Base-by-base conservation (phyloP, 2,113 vertebrate genomes). In the Serilophus lunatus region DNA sequence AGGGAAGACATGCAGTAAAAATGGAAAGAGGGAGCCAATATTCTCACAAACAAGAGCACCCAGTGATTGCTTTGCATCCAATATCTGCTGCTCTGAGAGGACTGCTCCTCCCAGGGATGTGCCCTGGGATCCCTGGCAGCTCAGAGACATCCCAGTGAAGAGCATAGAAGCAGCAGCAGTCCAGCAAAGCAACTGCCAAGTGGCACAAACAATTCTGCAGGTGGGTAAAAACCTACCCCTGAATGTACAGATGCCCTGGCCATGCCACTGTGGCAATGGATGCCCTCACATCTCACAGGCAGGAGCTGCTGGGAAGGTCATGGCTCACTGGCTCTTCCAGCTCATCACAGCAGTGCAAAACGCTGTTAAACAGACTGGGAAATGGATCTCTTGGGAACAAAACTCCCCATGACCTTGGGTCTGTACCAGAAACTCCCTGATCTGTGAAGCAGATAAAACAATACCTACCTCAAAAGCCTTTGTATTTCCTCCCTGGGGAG, bases 401-500 rank as follows among this genome's bases (percentile, higher is more conserved):
- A 87, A 82, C 65, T 91, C 85, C 53, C 53, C 4, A 0, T 61
- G 84, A 90, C 89, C 88, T 75, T 53, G 74, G 49, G 78, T 18
- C 86, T 61, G 40, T 29, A 95, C 77, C 91, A 97, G 69, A 57
- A 87, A 87, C 74, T 91, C 84, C 68, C 66, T 35, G 63, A 65
- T 79, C 87, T 90, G 91, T 56, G 75, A 94, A 92, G 93, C 69
- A 92, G 93, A 95, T 92, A 92, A 82, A 96, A 93, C 85, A 88
- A 83, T 66, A 86, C 64, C 86, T 72, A 78, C 88, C 93, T 95
- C 93, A 94, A 88, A 92, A 64, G 76, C 64, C 76, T 92, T 90
- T 94, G 57, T 53, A 38, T 19, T 93, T 96, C 86, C 94, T 94
- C 96, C 88, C 92, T 0, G 14, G 0, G 11, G 92, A 95, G 86